A percentile compares a stretch with the other conserved stretches of the same genome.
These are phyloP conservation scores for Natator depressus DNA, from an alignment of 2,113 vertebrate genomes.

Conservation along the genomic window DNA sequence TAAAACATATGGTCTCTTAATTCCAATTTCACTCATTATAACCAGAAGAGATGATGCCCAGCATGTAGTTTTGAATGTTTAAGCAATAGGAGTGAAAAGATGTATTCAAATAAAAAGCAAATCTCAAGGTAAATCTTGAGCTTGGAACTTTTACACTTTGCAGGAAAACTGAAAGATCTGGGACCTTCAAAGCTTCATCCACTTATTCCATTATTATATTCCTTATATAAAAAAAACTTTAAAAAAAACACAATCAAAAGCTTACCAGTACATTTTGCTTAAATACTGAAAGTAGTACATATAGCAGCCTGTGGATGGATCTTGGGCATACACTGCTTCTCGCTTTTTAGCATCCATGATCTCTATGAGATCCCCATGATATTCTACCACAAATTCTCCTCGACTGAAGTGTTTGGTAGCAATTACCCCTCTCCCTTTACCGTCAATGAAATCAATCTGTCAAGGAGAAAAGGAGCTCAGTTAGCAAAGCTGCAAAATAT, in stretches of 20 bases:
- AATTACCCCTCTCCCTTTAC: conserved; percentile 93
- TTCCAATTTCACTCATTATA: neutral
- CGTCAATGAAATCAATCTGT: conserved; percentile 90
- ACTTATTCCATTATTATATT: neutral
- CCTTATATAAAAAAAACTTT: too few species aligned
- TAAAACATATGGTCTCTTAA: neutral
- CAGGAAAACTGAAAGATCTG: neutral
- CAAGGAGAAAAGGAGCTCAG: conserved; percentile 21
- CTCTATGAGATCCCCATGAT: conserved; percentile 95
- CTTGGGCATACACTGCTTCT: conserved; percentile 88
- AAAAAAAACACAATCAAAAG: neutral
- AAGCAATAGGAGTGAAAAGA: neutral
- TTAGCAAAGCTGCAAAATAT: neutral
- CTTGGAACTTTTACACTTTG: neutral
- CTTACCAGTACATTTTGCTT: conserved; percentile 94
- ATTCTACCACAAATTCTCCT: conserved; percentile 96
- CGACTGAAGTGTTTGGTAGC: conserved; percentile 90
- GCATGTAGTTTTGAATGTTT: neutral
- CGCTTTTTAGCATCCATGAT: conserved; percentile 87
- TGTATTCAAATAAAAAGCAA: neutral
- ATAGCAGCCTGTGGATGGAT: conserved; percentile 94
- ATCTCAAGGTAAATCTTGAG: neutral
- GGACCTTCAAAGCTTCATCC: neutral
- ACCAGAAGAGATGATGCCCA: neutral
- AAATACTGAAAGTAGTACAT: conserved; percentile 98